Percentiles rank a stretch among this genome's conserved stretches.
These are phyloP conservation scores for Enteromius thamalakanensis DNA, from an alignment of 2,797 vertebrate species.

Conservation along the genomic window DNA sequence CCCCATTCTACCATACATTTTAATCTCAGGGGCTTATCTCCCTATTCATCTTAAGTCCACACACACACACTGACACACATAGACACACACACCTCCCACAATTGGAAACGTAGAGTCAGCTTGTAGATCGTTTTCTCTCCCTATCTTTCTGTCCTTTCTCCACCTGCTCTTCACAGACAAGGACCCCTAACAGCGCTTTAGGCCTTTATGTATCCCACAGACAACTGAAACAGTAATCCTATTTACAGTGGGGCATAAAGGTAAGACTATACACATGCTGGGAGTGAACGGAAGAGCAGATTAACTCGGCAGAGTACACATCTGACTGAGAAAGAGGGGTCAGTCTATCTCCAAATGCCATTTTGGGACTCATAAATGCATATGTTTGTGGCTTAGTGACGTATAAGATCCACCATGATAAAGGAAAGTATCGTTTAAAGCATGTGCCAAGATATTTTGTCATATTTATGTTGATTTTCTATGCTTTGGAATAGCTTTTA, in stretches of 20 bases:
- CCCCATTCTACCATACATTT: conserved; percentile 34
- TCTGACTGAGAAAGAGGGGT: conserved; percentile 17
- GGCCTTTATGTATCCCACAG: conserved; percentile 38
- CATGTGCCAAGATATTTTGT: not conserved
- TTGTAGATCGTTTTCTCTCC: conserved; percentile 49
- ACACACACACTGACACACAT: conserved; percentile 27
- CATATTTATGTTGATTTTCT: not conserved
- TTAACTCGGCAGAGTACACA: conserved; percentile 56
- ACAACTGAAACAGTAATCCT: conserved; percentile 35
- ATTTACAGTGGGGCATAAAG: conserved; percentile 64
- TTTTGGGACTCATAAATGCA: conserved; percentile 4
- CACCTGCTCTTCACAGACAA: conserved; percentile 37
- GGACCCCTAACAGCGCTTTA: conserved; percentile 28
- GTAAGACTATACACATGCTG: conserved; percentile 72
- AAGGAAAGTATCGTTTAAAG: not conserved
- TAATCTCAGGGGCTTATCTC: conserved; percentile 47
- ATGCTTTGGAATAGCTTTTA: not conserved
- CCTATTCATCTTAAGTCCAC: conserved; percentile 28
- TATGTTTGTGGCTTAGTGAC: not conserved
- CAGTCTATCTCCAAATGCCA: conserved; percentile 3
- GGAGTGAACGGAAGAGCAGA: conserved; percentile 68
- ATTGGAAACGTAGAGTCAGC: conserved; percentile 51
- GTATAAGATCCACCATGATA: not conserved
- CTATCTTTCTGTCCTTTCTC: conserved; percentile 21
- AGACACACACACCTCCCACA: conserved; percentile 15